Evolutionary conservation across 2,113 vertebrate genomes (phyloP).

Genomic region (Muntiacus muntjak): DNA sequence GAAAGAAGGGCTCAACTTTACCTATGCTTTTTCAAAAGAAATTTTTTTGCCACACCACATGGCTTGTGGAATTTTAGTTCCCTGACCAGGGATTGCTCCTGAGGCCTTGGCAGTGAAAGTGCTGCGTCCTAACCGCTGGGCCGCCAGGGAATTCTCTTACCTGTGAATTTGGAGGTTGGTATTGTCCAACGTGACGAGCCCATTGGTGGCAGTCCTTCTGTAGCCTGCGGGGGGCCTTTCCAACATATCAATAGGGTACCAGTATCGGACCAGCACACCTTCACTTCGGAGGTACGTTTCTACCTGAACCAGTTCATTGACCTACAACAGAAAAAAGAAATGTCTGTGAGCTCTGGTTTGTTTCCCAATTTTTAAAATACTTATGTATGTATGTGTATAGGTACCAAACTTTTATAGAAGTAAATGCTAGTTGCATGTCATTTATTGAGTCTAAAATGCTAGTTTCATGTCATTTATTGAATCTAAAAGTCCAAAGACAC

Average conservation of each 20-base stretch:
- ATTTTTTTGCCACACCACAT: background rate
- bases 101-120: background rate
- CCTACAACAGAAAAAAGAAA: constrained; percentile 75
- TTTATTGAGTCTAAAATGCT: background rate
- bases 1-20: constrained; percentile 62
- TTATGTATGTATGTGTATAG: background rate
- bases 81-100: background rate
- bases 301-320: constrained; percentile 96
- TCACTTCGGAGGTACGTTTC: constrained; percentile 97
- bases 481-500: constrained; percentile 2
- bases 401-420: background rate
- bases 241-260: constrained; percentile 98
- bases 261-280: constrained; percentile 95
- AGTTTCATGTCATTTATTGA: background rate
- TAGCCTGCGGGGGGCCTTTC: constrained; percentile 95
- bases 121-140: background rate
- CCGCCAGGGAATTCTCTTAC: constrained; percentile 71
- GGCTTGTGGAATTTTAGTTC: background rate
- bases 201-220: constrained; percentile 94
- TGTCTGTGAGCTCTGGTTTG: background rate
- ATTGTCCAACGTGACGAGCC: constrained; percentile 93
- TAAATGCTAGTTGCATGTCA: background rate
- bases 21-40: constrained; percentile 82
- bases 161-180: constrained; percentile 99
- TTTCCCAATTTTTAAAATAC: background rate